phyloP scores from a whole-genome alignment of 2,797 vertebrate genomes.

The Ceryle rudis region DNA sequence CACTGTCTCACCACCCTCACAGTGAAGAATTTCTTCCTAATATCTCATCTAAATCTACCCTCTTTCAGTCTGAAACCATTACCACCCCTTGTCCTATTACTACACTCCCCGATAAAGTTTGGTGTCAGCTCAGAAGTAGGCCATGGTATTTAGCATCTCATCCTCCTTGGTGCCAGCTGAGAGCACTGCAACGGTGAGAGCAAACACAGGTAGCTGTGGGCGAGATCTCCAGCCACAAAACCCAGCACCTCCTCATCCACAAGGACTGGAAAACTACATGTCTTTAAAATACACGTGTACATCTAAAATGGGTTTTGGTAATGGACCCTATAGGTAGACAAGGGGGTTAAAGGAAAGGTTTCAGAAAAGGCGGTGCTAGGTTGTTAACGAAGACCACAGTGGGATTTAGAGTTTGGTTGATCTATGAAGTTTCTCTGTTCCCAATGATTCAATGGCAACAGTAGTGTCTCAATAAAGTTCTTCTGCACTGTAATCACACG shows the following conservation, averaged over 20 bases:
- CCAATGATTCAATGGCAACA: background rate
- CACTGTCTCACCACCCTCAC: background rate
- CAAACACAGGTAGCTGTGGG: background rate
- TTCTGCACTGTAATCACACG: rapidly evolving
- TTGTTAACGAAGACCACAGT: background rate
- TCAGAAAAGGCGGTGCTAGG: background rate
- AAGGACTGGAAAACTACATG: background rate
- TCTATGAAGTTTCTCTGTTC: background rate
- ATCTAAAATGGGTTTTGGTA: background rate
- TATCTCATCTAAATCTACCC: background rate
- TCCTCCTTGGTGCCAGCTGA: background rate
- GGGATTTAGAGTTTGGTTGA: background rate
- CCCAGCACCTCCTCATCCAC: background rate
- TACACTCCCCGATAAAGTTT: background rate
- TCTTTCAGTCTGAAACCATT: background rate
- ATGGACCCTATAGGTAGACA: background rate
- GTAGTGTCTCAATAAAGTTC: background rate
- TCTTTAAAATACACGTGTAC: rapidly evolving
- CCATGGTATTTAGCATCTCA: background rate
- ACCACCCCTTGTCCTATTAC: background rate
- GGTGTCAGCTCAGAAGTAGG: background rate
- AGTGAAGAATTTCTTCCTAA: background rate
- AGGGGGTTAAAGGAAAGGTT: background rate
- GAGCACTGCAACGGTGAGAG: background rate
- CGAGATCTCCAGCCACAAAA: background rate